Evolutionary conservation across 2,888 invertebrate species (phyloP), one percentile per base, ranked within the genome.

Genomic region (Eristalis tenax): DNA sequence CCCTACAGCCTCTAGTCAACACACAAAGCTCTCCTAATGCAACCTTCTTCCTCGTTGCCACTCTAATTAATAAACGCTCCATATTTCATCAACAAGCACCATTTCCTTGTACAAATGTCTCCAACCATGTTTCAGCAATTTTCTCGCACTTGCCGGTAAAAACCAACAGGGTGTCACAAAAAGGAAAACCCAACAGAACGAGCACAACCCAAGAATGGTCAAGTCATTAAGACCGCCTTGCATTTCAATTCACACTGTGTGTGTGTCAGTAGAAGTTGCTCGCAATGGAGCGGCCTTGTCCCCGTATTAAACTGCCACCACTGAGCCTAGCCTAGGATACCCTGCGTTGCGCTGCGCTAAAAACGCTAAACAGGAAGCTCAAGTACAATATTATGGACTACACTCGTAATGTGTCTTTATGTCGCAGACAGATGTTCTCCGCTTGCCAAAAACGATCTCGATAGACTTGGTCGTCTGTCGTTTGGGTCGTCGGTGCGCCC

Each of bases 401-500:
- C 68, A 18, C 64, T 32, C 13, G 15, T 71, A 86, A 86, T 86
- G 86, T 86, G 64, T 86, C 83, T 83, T 79, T 66, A 68, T 79
- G 83, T 87, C 86, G 63, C 75, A 63, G 71, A 40, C 86, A 87
- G 86, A 87, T 87, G 83, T 71, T 83, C 38, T 43, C 2, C 40
- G 71, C 63, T 66, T 87, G 86, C 86, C 86, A 83, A 87, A 87
- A 83, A 59, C 63, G 35, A 50, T 64, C 71, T 75, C 71, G 11
- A 76, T 50, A 50, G 18, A 50, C 50, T 50, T 18, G 18, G 50
- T 50, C 18, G 18, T 18, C 18, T 8, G 50, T 50, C 50, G 8
- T 18, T 6, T 26, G 2, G 18, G 50, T 50, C n/a, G n/a, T 6
- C 50, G 2, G 50, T 18, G 8, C 50, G 8, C 26, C 32, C 32